phyloP scores from a whole-genome alignment of 2,888 invertebrate species.

The Drosophila mettleri region DNA sequence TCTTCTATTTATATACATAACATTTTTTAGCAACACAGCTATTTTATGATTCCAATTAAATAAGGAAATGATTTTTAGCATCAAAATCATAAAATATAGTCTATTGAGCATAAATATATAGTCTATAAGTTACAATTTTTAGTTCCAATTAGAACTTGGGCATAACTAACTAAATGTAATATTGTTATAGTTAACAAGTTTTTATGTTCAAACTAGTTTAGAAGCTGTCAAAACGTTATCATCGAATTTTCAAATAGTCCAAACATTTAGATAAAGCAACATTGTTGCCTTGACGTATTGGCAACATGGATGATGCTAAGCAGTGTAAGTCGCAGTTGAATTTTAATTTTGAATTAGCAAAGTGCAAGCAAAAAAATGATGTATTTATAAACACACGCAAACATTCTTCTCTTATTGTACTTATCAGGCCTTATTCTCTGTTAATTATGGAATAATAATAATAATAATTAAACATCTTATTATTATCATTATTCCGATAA shows the following conservation, averaged over 20 bases:
- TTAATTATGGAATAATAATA: no score
- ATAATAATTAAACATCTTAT: no score
- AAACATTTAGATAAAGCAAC: no score
- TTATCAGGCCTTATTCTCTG: no score
- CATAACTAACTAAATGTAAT: background rate
- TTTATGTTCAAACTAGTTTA: background rate
- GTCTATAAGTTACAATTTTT: slow-evolving; percentile 13
- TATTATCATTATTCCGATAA: no score
- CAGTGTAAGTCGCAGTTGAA: no score
- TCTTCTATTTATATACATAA: background rate
- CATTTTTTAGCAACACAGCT: background rate
- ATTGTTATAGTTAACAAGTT: background rate
- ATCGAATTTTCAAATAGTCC: no score
- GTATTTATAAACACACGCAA: no score
- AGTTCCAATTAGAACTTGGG: slow-evolving; percentile 12
- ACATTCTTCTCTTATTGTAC: no score
- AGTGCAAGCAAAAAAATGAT: no score
- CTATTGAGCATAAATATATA: background rate
- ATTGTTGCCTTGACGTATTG: background rate
- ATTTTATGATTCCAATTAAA: background rate
- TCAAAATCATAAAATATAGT: background rate
- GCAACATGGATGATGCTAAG: background rate
- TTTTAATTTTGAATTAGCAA: no score
- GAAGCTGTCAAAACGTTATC: background rate
- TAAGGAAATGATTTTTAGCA: background rate